phyloP scores from a whole-genome alignment of 2,888 invertebrate genomes.

The Venusia cambrica region DNA sequence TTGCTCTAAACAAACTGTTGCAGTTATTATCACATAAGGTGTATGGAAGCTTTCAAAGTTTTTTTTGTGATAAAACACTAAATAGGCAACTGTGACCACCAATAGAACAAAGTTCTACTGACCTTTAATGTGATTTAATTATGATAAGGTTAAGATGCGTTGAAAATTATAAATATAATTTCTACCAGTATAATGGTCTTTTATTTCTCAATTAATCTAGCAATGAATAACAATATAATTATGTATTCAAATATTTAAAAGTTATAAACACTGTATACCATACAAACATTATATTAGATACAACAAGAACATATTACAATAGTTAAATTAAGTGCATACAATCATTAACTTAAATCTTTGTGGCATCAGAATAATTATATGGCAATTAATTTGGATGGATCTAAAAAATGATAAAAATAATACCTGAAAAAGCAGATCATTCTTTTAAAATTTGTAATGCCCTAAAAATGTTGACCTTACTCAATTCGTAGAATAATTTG shows the following conservation, averaged over 20 bases:
- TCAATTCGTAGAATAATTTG: no score
- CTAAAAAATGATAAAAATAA: slow-evolving; percentile 11
- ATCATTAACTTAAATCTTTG: slow-evolving; percentile 40
- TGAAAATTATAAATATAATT: slow-evolving; percentile 42
- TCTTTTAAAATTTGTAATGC: no score
- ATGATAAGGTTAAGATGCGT: slow-evolving; percentile 14
- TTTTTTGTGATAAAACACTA: no score
- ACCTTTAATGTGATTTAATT: no score
- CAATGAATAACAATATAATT: slow-evolving; percentile 47
- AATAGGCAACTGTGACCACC: no score
- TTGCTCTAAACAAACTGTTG: slow-evolving; percentile 21
- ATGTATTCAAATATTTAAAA: slow-evolving; percentile 62
- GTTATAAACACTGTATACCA: slow-evolving; percentile 72
- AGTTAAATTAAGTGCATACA: slow-evolving; percentile 32
- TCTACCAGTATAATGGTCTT: slow-evolving; percentile 33
- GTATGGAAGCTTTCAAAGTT: no score
- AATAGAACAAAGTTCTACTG: no score
- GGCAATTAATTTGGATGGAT: slow-evolving; percentile 22
- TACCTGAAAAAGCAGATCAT: no score
- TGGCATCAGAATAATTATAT: slow-evolving; percentile 47
- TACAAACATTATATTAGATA: slow-evolving; percentile 71
- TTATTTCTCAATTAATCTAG: slow-evolving; percentile 47
- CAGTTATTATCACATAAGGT: no score
- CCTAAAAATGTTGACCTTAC: no score
- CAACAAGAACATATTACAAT: slow-evolving; percentile 43